Evolutionary conservation across 2,888 invertebrate species (phyloP).

Genomic region (Rhogogaster chlorosoma): DNA sequence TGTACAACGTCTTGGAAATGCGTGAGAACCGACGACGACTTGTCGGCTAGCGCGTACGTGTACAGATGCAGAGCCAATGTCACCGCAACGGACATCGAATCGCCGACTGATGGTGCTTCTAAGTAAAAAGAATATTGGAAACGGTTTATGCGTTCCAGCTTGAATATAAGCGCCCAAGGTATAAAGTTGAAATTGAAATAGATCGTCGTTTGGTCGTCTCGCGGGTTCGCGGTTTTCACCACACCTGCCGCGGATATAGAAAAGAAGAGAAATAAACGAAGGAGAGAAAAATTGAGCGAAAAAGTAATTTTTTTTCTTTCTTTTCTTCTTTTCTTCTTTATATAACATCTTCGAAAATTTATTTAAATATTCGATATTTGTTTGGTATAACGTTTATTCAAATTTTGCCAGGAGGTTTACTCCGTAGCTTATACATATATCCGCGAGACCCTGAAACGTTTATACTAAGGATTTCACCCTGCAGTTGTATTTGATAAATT

Average conservation of each 20-base stretch:
- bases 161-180: conserved; percentile 30
- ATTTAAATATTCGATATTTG: neutral
- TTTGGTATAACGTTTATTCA: neutral
- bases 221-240: neutral
- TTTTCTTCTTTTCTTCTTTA: neutral
- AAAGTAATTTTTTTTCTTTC: neutral
- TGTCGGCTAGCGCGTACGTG: conserved; percentile 81
- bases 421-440: neutral
- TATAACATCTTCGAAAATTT: neutral
- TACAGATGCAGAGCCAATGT: conserved; percentile 79
- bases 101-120: conserved; percentile 60
- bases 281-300: neutral
- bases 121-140: neutral
- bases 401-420: neutral
- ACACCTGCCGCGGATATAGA: neutral
- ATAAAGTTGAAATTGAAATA: neutral
- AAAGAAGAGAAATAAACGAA: neutral
- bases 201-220: neutral
- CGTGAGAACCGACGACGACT: conserved; percentile 80
- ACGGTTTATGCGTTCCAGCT: conserved; percentile 9
- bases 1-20: conserved; percentile 79
- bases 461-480: neutral
- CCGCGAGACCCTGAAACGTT: neutral
- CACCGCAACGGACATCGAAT: conserved; percentile 68
- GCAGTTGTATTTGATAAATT: neutral